Conservation (phyloP, 2,113 vertebrate species). For the Leucopsar rothschildi region DNA sequence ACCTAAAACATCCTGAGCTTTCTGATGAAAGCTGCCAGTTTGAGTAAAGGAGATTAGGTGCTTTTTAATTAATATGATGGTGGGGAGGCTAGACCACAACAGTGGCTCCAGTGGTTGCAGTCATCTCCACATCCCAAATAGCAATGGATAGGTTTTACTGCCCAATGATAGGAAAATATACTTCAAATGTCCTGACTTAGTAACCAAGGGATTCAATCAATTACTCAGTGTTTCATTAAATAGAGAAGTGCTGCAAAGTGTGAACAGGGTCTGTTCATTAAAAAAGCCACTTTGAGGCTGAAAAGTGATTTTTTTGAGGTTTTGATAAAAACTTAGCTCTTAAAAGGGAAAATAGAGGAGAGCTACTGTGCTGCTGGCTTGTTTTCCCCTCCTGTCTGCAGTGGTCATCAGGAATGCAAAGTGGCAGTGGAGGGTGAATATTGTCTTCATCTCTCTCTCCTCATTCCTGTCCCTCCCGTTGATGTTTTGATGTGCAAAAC, state of each 20-base stretch:
- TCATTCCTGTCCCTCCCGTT: not conserved
- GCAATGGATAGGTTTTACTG: not conserved
- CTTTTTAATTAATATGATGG: not conserved
- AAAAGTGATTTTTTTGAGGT: not conserved
- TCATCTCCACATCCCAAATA: not conserved
- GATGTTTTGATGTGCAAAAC: not conserved
- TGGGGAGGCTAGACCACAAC: not conserved
- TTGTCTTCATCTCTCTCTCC: not conserved
- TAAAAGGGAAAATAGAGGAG: not conserved
- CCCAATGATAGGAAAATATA: not conserved
- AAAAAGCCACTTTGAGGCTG: not conserved
- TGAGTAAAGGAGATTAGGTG: not conserved
- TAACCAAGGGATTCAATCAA: not conserved
- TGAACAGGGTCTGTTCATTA: not conserved
- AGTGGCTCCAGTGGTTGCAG: not conserved
- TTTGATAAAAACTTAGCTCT: not conserved
- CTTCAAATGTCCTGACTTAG: not conserved
- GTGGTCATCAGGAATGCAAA: not conserved
- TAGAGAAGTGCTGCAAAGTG: not conserved
- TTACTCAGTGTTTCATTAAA: not conserved
- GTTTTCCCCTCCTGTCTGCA: not conserved
- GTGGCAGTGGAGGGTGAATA: not conserved
- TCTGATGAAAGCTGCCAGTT: not conserved
- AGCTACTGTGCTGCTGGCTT: not conserved
- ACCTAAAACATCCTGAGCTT: not conserved